Evolutionary conservation across 2,797 vertebrate genomes (phyloP), one percentile per base, ranked within the genome.

Genomic region (Menidia menidia): DNA sequence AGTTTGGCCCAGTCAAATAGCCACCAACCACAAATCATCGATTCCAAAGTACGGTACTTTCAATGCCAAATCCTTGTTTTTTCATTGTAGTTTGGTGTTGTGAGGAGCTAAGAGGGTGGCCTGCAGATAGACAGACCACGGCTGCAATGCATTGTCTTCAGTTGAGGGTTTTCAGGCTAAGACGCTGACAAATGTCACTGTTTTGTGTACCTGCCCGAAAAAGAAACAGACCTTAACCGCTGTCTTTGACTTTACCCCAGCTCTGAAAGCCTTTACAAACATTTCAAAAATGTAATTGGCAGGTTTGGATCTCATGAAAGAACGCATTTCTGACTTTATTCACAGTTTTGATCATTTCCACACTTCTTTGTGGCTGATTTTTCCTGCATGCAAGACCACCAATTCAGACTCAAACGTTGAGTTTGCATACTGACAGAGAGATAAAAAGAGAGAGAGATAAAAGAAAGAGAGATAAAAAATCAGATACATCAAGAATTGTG

Each of bases 1-100:
- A 89, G 64, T 78, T 88, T 90, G 86, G 80, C 82, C 44, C 45
- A 18, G 68, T 80, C 73, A 60, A 52, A 7, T 45, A 50, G 78
- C 84, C 65, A 19, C 78, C 47, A 70, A 90, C 86, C 84, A 61
- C 87, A 73, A 87, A 83, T 66, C 77, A 78, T 77, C 60, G 68
- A 87, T 79, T 90, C 77, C 76, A 73, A 60, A 78, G 53, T 65
- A 53, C 39, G 77, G 53, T 65, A 53, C 39, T 83, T 60, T 54
- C 47, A 48, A 61, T 82, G 84, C 85, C 84, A 92, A 67, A 80
- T 82, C 85, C 53, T 67, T 79, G 85, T 90, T 73, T 89, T 85
- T 91, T 88, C 82, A 87, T 81, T 82, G 80, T 91, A 85, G 81
- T 68, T 51, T 3, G 25, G 56, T 44, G 44, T 71, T 75, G 64